Conservation (phyloP, 2,113 vertebrate genomes). For the Otocyon megalotis region DNA sequence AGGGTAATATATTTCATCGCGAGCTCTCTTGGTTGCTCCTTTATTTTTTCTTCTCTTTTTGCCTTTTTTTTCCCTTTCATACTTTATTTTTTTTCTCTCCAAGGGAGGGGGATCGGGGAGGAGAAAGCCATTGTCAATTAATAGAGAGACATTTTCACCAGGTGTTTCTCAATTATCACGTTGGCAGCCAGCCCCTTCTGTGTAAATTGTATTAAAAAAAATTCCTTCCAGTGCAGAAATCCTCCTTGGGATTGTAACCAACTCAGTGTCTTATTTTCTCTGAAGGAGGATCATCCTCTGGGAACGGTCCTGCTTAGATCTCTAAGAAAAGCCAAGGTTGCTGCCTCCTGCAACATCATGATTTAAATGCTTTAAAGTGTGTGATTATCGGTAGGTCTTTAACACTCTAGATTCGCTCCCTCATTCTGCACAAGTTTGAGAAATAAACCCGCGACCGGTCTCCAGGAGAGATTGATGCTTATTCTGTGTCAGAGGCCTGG, state of each 20-base stretch:
- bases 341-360: slow-evolving; percentile 65
- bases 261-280: slow-evolving; percentile 77
- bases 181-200: slow-evolving; percentile 79
- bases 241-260: slow-evolving; percentile 73
- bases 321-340: slow-evolving; percentile 78
- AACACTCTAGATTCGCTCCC: slow-evolving; percentile 74
- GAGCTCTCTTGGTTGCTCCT: background rate
- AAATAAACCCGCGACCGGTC: slow-evolving; percentile 59
- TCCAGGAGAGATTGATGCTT: slow-evolving; percentile 65
- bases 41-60: background rate
- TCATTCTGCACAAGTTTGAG: slow-evolving; percentile 70
- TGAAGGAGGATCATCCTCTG: slow-evolving; percentile 67
- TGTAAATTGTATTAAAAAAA: slow-evolving; percentile 74
- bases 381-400: slow-evolving; percentile 80
- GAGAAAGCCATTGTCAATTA: slow-evolving; percentile 64
- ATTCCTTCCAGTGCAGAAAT: slow-evolving; percentile 67
- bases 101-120: slow-evolving; percentile 1
- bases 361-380: slow-evolving; percentile 78
- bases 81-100: background rate
- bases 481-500: slow-evolving; percentile 78
- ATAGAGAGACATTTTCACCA: slow-evolving; percentile 77
- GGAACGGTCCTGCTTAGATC: slow-evolving; percentile 65
- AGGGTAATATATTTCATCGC: background rate
- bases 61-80: background rate
- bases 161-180: slow-evolving; percentile 77